Evolutionary conservation across 2,797 vertebrate genomes (phyloP).

Genomic region (Pseudotriccus pelzelni): DNA sequence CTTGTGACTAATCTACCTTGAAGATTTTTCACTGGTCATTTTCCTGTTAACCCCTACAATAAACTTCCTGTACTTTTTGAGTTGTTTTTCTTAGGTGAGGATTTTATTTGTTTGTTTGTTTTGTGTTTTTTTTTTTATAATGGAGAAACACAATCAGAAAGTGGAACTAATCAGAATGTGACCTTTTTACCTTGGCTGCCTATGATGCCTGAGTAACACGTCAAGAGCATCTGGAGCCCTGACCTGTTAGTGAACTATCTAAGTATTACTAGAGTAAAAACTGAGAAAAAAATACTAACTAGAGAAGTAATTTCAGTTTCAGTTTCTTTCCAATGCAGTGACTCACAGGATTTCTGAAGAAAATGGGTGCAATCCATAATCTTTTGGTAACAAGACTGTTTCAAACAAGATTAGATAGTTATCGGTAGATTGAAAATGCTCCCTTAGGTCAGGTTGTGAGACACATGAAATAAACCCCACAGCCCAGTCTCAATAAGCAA

Average conservation of each 20-base stretch:
- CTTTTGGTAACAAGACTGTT: background rate
- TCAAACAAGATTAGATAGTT: background rate
- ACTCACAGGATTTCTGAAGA: background rate
- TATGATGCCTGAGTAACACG: background rate
- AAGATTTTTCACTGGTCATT: background rate
- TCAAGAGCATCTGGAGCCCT: background rate
- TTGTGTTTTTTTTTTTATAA: too few relatives aligned
- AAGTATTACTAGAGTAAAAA: background rate
- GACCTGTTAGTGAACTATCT: background rate
- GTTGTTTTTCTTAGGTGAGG: background rate
- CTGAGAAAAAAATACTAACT: background rate
- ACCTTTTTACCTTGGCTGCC: background rate
- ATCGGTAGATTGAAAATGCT: background rate
- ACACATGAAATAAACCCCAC: background rate
- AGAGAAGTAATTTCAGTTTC: background rate
- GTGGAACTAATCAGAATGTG: background rate
- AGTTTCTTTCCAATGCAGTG: background rate
- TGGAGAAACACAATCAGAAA: background rate
- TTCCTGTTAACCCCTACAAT: background rate
- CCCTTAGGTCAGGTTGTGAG: background rate
- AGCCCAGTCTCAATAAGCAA: background rate
- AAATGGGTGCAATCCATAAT: background rate
- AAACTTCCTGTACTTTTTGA: background rate
- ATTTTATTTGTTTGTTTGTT: background rate
- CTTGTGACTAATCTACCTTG: background rate